Percentiles rank a stretch among this genome's conserved stretches.
phyloP scores from a whole-genome alignment of 2,888 invertebrate species.

The Gonocerus acuteangulatus region DNA sequence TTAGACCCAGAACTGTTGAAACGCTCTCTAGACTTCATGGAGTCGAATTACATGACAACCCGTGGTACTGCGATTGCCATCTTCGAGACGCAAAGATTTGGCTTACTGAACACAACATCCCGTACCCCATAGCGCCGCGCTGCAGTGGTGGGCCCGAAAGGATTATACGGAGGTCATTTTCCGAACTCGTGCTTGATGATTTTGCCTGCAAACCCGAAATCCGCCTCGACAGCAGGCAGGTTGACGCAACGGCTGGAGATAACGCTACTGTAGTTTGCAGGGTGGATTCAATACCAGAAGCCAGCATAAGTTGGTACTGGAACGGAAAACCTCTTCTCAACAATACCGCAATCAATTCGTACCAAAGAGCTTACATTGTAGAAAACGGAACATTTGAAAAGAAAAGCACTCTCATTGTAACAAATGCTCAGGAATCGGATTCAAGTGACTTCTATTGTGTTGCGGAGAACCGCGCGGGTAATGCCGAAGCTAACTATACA shows the following conservation, averaged over 20 bases:
- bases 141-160: conserved; percentile 65
- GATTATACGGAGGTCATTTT: conserved; percentile 59
- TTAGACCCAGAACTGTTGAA: conserved; percentile 61
- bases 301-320: conserved; percentile 80
- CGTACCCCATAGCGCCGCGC: conserved; percentile 68
- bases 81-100: conserved; percentile 68
- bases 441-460: conserved; percentile 81
- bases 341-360: conserved; percentile 68
- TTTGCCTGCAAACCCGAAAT: conserved; percentile 76
- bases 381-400: conserved; percentile 72
- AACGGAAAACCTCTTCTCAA: conserved; percentile 70
- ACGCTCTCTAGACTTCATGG: conserved; percentile 70
- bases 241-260: conserved; percentile 71
- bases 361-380: conserved; percentile 65
- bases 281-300: conserved; percentile 71
- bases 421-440: conserved; percentile 75
- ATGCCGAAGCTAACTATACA: conserved; percentile 81
- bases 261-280: conserved; percentile 78
- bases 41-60: conserved; percentile 75
- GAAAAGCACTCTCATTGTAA: conserved; percentile 65
- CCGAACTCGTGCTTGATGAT: conserved; percentile 59
- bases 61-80: conserved; percentile 83
- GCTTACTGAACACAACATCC: conserved; percentile 69
- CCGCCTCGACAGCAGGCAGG: conserved; percentile 63
- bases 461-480: conserved; percentile 82